phyloP scores from a whole-genome alignment of 2,888 invertebrate genomes.

The Helleia helle region DNA sequence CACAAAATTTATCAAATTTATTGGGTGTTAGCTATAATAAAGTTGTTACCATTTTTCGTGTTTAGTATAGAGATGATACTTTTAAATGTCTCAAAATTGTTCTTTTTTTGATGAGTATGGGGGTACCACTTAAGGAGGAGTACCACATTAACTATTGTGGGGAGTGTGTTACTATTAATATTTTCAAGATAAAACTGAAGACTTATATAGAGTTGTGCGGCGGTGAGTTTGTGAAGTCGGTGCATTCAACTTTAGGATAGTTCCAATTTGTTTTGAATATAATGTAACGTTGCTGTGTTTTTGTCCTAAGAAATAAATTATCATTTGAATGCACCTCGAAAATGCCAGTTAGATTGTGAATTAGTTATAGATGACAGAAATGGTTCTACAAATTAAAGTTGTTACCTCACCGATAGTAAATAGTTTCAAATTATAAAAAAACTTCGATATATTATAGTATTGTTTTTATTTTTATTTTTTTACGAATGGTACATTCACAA shows the following conservation, averaged over 20 bases:
- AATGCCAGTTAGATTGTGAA: slow-evolving; percentile 55
- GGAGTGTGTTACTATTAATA: no score
- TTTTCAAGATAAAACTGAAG: no score
- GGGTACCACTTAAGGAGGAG: no score
- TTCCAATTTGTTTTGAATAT: not conserved
- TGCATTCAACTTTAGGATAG: slow-evolving; percentile 5
- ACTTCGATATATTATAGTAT: slow-evolving; percentile 4
- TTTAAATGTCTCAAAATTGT: no score
- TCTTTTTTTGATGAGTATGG: no score
- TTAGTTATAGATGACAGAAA: slow-evolving; percentile 51
- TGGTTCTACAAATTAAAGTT: slow-evolving; percentile 55
- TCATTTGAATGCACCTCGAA: slow-evolving; percentile 46
- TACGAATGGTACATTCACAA: no score
- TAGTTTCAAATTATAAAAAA: slow-evolving; percentile 62
- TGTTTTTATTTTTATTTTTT: slow-evolving; percentile 8
- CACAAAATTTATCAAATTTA: not conserved
- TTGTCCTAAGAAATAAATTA: slow-evolving; percentile 10
- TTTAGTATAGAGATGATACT: not conserved
- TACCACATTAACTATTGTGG: no score
- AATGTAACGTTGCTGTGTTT: slow-evolving; percentile 1
- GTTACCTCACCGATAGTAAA: slow-evolving; percentile 71
- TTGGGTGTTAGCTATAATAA: slow-evolving; percentile 2
- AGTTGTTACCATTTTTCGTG: not conserved
- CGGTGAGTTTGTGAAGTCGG: not conserved
- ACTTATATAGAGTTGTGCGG: no score